phyloP scores from a whole-genome alignment of 2,888 invertebrate species.

The Spilarctia lutea region DNA sequence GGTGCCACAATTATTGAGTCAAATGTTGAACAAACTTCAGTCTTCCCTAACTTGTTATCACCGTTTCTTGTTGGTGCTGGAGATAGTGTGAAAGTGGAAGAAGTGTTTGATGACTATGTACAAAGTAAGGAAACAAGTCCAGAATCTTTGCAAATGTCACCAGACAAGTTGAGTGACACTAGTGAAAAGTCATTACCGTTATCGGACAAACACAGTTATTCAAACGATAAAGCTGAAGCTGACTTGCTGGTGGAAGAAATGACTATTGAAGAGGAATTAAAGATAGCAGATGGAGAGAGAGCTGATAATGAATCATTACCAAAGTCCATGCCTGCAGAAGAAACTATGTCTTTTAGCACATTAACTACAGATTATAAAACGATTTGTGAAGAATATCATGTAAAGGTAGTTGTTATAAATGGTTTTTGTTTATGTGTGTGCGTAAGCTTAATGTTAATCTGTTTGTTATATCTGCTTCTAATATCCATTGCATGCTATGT shows the following conservation, averaged over 20 bases:
- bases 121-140: slow-evolving; percentile 51
- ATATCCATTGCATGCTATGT: slow-evolving; percentile 63
- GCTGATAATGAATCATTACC: slow-evolving; percentile 64
- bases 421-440: slow-evolving; percentile 56
- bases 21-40: slow-evolving; percentile 66
- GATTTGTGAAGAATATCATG: slow-evolving; percentile 89
- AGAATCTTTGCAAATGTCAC: slow-evolving; percentile 39
- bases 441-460: slow-evolving; percentile 38
- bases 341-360: slow-evolving; percentile 83
- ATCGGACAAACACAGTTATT: slow-evolving; percentile 60
- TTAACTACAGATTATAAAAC: slow-evolving; percentile 91
- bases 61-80: slow-evolving; percentile 75
- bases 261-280: slow-evolving; percentile 68
- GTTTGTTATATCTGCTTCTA: slow-evolving; percentile 56
- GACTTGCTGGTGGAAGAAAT: slow-evolving; percentile 79
- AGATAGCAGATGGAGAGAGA: slow-evolving; percentile 59
- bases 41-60: slow-evolving; percentile 74
- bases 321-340: slow-evolving; percentile 74
- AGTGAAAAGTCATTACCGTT: slow-evolving; percentile 57
- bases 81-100: slow-evolving; percentile 66
- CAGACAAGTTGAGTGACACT: slow-evolving; percentile 49
- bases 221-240: slow-evolving; percentile 71
- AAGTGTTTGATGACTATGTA: slow-evolving; percentile 60
- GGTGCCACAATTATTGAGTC: slow-evolving; percentile 69
- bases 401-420: slow-evolving; percentile 86